Evolutionary conservation across 2,113 vertebrate species (phyloP).

Genomic region (Ophthalmolycus amberensis): DNA sequence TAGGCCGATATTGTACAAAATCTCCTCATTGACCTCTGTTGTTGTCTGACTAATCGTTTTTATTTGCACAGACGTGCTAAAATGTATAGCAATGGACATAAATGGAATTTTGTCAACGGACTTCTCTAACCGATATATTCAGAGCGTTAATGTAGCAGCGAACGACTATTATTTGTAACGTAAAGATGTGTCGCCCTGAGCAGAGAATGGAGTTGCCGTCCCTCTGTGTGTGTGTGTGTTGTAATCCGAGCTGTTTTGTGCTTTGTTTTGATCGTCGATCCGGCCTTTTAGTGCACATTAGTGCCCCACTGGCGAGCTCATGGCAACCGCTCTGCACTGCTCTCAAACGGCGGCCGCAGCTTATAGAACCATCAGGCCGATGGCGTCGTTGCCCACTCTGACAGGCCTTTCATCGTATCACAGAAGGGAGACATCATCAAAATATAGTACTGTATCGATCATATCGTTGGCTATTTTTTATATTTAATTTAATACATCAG

Average conservation of each 20-base stretch:
- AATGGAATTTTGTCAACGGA: background rate
- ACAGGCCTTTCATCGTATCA: background rate
- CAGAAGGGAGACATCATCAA: background rate
- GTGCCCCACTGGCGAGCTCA: background rate
- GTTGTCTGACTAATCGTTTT: too few species aligned
- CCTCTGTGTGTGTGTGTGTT: background rate
- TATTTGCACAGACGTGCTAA: background rate
- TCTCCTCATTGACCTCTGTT: background rate
- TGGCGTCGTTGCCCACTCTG: too few species aligned
- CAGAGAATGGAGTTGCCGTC: too few species aligned
- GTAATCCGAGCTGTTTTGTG: background rate
- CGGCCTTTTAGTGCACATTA: background rate
- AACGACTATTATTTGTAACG: too few species aligned
- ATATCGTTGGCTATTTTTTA: background rate
- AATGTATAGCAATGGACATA: background rate
- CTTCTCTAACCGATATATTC: background rate
- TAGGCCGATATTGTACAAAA: background rate
- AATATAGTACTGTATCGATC: background rate
- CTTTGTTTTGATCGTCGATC: background rate
- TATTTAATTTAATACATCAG: background rate
- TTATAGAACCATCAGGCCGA: too few species aligned
- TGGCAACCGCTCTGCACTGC: too few species aligned
- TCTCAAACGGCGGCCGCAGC: too few species aligned
- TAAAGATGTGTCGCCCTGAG: too few species aligned
- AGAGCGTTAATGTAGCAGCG: background rate